A percentile compares a stretch with the other conserved stretches of the same genome.
Evolutionary conservation across 64 coral and sea anemone genomes (phyloP).

Genomic region (Trachythela sp.): DNA sequence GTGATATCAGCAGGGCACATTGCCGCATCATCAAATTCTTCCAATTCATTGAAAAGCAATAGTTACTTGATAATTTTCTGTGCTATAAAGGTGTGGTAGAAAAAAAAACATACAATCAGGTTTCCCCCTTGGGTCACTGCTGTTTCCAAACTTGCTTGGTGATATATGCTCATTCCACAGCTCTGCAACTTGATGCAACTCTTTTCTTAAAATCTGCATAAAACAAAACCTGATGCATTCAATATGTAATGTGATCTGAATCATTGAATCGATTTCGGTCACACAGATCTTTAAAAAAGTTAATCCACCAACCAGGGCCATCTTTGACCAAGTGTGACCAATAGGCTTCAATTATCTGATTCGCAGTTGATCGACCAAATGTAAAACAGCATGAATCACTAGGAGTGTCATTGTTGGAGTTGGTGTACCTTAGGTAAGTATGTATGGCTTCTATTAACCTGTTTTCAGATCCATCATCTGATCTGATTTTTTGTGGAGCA

Average conservation of each 20-base stretch:
- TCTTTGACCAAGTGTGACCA: background rate
- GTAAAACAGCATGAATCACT: constrained; percentile 1
- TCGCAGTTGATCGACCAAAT: background rate
- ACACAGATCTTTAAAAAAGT: background rate
- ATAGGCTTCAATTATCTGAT: background rate
- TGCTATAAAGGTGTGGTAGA: background rate
- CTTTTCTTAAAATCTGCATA: background rate
- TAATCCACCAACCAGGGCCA: background rate
- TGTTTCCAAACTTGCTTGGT: background rate
- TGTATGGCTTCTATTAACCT: background rate
- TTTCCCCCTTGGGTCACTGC: background rate
- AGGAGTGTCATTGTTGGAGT: background rate
- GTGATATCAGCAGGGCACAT: background rate
- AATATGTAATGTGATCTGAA: background rate
- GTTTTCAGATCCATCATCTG: background rate
- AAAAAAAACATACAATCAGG: background rate
- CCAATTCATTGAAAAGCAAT: background rate
- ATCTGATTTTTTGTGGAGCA: background rate
- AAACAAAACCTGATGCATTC: background rate
- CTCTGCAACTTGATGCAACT: background rate
- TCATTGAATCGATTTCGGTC: background rate
- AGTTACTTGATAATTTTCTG: background rate
- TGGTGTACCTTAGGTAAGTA: background rate
- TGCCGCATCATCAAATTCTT: background rate
- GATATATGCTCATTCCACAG: background rate